These are phyloP conservation scores for Varecia variegata DNA, from an alignment of 2,797 vertebrate genomes.

Conservation along the genomic window DNA sequence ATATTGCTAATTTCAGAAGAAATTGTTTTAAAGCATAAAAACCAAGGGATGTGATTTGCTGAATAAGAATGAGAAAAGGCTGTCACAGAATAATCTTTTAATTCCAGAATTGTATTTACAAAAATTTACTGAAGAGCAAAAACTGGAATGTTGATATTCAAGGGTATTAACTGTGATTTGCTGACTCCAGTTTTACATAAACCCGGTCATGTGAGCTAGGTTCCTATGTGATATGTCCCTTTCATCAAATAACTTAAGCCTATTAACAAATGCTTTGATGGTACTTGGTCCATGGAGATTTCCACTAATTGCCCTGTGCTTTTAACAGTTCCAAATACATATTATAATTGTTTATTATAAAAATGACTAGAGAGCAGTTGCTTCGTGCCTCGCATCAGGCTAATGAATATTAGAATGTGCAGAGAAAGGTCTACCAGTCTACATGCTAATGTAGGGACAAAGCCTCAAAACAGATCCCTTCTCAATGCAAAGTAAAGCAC, in stretches of 20 bases:
- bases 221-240: conserved; percentile 33
- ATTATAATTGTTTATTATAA: conserved; percentile 66
- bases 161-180: conserved; percentile 28
- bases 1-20: conserved; percentile 43
- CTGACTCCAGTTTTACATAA: conserved; percentile 45
- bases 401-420: neutral
- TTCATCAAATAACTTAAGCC: conserved; percentile 68
- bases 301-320: conserved; percentile 64
- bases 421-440: neutral
- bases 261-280: conserved; percentile 69
- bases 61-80: conserved; percentile 15
- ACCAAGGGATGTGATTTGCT: conserved; percentile 2
- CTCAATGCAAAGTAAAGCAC: neutral
- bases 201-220: neutral
- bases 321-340: conserved; percentile 63
- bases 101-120: conserved; percentile 41
- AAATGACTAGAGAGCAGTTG: conserved; percentile 30
- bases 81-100: conserved; percentile 37
- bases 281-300: conserved; percentile 62
- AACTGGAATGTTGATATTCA: conserved; percentile 11
- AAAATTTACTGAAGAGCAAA: conserved; percentile 48
- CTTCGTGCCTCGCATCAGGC: neutral
- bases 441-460: neutral
- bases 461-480: neutral
- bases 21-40: conserved; percentile 26